A percentile compares a stretch with the other conserved stretches of the same genome.
Conservation (phyloP, 2,888 invertebrate genomes). For the Drosophila atripex region DNA sequence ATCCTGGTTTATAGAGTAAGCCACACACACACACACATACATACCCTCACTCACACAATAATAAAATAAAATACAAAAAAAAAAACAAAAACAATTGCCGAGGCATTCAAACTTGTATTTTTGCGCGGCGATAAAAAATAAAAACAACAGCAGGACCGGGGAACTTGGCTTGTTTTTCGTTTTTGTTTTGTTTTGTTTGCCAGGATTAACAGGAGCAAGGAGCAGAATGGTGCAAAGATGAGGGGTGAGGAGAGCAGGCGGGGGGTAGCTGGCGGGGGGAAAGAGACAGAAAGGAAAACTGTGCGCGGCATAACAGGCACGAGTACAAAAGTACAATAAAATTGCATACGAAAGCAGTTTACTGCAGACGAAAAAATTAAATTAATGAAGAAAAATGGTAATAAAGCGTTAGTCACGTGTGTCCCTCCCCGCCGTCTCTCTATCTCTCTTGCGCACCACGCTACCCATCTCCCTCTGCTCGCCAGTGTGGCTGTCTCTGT, state of each 20-base stretch:
- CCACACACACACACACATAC: slow-evolving; percentile 35
- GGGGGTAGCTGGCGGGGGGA: not conserved
- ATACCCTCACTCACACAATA: slow-evolving; percentile 30
- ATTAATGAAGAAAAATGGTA: slow-evolving; percentile 79
- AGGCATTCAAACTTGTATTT: slow-evolving; percentile 72
- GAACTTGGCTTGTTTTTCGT: slow-evolving; percentile 22
- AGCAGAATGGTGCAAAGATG: not conserved
- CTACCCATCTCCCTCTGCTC: not conserved
- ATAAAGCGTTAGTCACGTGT: slow-evolving; percentile 79
- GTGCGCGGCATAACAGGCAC: slow-evolving; percentile 67
- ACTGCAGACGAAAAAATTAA: slow-evolving; percentile 79
- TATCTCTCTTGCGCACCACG: not conserved
- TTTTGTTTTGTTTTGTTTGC: slow-evolving; percentile 4
- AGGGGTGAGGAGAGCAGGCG: too few species aligned
- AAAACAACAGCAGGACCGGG: slow-evolving; percentile 53
- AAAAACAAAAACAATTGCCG: slow-evolving; percentile 45
- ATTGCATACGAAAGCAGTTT: slow-evolving; percentile 80
- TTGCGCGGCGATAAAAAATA: slow-evolving; percentile 76
- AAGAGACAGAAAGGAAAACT: slow-evolving; percentile 7
- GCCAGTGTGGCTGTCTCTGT: not conserved
- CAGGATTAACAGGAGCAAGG: slow-evolving; percentile 64
- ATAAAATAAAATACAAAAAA: slow-evolving; percentile 11
- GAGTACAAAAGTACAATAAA: slow-evolving; percentile 79
- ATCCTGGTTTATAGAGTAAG: slow-evolving; percentile 11
- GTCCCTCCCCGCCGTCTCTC: slow-evolving; percentile 39